Conservation (phyloP, 2,797 vertebrate species). For the Pitangus sulphuratus region DNA sequence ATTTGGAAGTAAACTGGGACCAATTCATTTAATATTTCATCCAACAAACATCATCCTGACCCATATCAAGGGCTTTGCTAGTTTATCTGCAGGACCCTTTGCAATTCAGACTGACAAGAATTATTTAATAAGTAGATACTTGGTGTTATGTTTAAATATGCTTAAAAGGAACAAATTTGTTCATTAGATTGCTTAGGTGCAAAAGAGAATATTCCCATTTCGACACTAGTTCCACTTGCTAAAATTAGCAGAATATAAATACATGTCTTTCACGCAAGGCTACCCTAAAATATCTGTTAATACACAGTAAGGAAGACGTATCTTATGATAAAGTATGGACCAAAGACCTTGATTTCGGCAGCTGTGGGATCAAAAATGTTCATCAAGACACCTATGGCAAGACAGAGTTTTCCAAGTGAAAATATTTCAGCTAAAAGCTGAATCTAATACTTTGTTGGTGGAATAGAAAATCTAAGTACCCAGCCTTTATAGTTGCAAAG, state of each 20-base stretch:
- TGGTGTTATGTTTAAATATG: not conserved
- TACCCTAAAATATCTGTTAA: not conserved
- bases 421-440: not conserved
- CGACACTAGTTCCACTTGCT: not conserved
- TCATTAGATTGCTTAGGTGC: not conserved
- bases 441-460: not conserved
- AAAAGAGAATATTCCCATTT: not conserved
- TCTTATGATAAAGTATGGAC: not conserved
- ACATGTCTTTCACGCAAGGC: not conserved
- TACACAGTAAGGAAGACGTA: not conserved
- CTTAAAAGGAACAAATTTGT: not conserved
- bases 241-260: not conserved
- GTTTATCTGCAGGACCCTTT: not conserved
- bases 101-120: not conserved
- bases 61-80: not conserved
- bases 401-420: not conserved
- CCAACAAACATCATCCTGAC: not conserved
- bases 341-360: not conserved
- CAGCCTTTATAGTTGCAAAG: not conserved
- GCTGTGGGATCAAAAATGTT: not conserved
- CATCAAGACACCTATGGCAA: not conserved
- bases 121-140: not conserved
- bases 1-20: not conserved
- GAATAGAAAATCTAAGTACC: not conserved
- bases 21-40: not conserved